Conservation (phyloP, 1,140 invertebrate genomes). For the Drosophila neocordata region DNA sequence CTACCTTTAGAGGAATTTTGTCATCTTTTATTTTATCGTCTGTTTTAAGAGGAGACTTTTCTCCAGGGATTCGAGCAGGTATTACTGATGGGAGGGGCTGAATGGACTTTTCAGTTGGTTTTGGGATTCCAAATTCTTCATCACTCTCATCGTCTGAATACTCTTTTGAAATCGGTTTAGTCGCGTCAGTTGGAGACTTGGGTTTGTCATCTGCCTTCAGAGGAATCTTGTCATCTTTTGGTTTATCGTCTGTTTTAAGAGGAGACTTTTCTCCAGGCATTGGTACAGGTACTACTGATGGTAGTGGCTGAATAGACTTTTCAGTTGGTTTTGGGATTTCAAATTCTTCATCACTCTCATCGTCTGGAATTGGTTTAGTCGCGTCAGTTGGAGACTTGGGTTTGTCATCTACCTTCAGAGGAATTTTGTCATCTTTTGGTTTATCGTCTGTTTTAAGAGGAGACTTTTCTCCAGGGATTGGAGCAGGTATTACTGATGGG, state of each 20-base stretch:
- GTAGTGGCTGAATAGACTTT: background rate
- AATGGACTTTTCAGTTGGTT: no score
- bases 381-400: background rate
- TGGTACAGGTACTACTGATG: background rate
- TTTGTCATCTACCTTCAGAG: background rate
- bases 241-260: no score
- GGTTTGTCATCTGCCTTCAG: background rate
- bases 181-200: background rate
- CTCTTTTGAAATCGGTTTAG: background rate
- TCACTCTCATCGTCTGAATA: background rate
- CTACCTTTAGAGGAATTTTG: background rate
- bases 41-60: no score
- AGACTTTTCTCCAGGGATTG: background rate
- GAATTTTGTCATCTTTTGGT: background rate
- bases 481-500: background rate
- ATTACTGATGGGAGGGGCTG: no score
- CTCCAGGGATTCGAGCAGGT: no score
- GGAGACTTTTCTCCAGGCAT: no score
- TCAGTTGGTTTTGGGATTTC: slow-evolving; percentile 6
- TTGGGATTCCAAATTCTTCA: background rate
- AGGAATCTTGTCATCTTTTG: no score
- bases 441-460: background rate
- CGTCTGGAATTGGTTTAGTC: background rate
- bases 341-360: no score
- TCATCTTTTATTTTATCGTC: background rate